Evolutionary conservation across 2,113 vertebrate genomes (phyloP).

Genomic region (human (Homo sapiens)): GRCh38 chr3:115423501-115424000

Average conservation of each 20-base stretch:
- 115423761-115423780: neutral
- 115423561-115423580: neutral
- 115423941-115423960: no score
- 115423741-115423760: neutral
- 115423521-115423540: neutral
- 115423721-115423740: neutral
- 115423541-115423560: neutral
- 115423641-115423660: neutral
- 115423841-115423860: neutral
- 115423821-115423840: neutral
- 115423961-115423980: neutral
- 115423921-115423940: neutral
- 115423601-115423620: neutral
- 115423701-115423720: neutral
- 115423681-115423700: neutral
- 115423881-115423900: neutral
- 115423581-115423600: neutral
- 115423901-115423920: neutral
- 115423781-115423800: neutral
- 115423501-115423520: neutral
- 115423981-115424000: neutral
- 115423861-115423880: neutral
- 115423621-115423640: neutral
- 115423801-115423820: neutral
- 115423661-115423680: neutral